These are phyloP conservation scores for Cantharis flavilabris DNA, from an alignment of 2,888 invertebrate genomes.

Conservation along the genomic window DNA sequence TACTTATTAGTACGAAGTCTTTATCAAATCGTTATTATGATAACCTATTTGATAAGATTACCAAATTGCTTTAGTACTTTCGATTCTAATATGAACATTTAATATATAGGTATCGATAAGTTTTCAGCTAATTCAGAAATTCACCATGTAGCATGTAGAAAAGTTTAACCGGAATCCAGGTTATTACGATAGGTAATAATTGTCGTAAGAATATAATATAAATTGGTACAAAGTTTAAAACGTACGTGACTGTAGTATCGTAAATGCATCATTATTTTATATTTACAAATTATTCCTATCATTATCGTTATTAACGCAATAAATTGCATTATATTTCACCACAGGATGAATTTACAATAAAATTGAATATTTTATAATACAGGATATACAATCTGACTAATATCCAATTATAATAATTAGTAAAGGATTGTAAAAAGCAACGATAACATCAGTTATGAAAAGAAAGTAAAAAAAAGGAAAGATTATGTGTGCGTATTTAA, in stretches of 20 bases:
- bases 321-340: background rate
- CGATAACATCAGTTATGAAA: background rate
- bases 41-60: conserved; percentile 14
- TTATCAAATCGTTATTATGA: background rate
- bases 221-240: background rate
- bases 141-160: background rate
- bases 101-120: background rate
- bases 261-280: background rate
- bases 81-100: background rate
- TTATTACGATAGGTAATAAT: background rate
- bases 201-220: background rate
- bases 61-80: background rate
- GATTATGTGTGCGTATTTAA: background rate
- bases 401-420: background rate
- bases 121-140: background rate
- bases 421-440: background rate
- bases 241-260: background rate
- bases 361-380: background rate
- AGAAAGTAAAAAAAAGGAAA: background rate
- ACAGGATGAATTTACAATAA: background rate
- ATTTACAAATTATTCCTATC: background rate
- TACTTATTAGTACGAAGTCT: background rate
- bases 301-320: background rate
- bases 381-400: background rate
- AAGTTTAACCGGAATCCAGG: background rate